These are phyloP conservation scores for Dromas ardeola DNA, from an alignment of 2,113 vertebrate species.

Conservation along the genomic window DNA sequence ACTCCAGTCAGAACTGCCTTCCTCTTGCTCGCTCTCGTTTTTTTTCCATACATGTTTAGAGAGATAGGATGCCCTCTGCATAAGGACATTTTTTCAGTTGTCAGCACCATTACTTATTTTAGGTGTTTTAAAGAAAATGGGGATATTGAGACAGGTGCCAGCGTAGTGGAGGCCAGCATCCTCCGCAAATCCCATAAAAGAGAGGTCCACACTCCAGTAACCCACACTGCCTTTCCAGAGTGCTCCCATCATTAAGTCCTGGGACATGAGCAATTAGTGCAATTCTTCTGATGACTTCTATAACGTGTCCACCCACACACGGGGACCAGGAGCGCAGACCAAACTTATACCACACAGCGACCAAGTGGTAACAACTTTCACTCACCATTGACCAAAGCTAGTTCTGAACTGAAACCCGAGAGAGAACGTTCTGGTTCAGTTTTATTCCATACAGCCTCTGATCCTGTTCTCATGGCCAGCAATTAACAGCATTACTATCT, in stretches of 20 bases:
- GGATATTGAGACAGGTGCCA: background rate
- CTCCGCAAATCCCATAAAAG: background rate
- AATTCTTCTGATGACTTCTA: background rate
- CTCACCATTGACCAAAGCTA: background rate
- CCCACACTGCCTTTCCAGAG: background rate
- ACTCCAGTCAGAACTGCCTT: background rate
- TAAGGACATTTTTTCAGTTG: background rate
- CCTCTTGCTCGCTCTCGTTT: background rate
- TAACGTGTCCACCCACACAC: fast-evolving
- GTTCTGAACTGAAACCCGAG: background rate
- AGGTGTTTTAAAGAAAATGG: background rate
- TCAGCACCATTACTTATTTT: background rate
- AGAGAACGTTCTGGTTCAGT: background rate
- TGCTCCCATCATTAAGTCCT: background rate
- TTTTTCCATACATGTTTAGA: background rate
- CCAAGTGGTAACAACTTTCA: background rate
- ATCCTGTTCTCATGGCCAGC: background rate
- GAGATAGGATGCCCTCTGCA: background rate
- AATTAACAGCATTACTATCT: background rate
- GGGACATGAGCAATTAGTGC: background rate
- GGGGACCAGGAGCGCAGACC: background rate
- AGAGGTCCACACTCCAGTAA: background rate
- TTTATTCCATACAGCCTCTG: background rate
- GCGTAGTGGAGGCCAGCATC: background rate
- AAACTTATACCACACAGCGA: background rate